Evolutionary conservation across 2,888 invertebrate genomes (phyloP), one percentile per base, ranked within the genome.

Genomic region (Imbricaverruca yamaguchii): DNA sequence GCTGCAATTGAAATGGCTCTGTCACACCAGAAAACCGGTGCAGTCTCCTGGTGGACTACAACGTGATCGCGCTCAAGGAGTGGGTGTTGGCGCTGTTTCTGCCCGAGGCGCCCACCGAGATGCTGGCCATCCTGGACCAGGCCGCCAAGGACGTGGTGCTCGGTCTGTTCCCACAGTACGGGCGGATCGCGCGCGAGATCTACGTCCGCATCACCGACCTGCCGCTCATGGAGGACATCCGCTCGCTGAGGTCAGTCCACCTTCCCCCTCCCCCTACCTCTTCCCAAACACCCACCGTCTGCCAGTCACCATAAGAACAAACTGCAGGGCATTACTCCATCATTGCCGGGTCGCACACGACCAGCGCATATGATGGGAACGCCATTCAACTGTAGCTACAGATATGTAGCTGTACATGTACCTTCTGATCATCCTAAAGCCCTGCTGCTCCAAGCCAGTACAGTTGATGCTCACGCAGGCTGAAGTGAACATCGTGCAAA

Each of bases 61-160:
- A 95, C 80, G 92, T 94, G 84, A 89, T 99, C 83, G 97, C 97
- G 0, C 90, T 93, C 80, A 92, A 93, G 85, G 97, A 97, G 86
- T 96, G 97, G 87, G 95, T 96, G 0, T 89, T 99, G 80, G 98
- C 98, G 0, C 98, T 96, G 87, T 99, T 99, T 87, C 87, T 99
- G 80, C 98, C 98, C 0, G 98, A 99, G 87, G 98, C 98, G 0
- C 99, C 99, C 0, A 91, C 93, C 84, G 97, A 98, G 89, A 96
- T 98, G 94, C 88, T 98, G n/a, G 93, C 94, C 87, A 96, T 97
- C 84, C 96, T 98, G 87, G 96, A 98, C 87, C 93, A 95, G 88
- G 96, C 96, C 0, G 94, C 95, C n/a, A 95, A 94, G 87, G 93
- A 90, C 82, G 92, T 98, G 84, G 98, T 98, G 0, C 88, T 98